Evolutionary conservation across 1,140 invertebrate genomes (phyloP), one percentile per base, ranked within the genome.

Genomic region (Palaemon carinicauda): DNA sequence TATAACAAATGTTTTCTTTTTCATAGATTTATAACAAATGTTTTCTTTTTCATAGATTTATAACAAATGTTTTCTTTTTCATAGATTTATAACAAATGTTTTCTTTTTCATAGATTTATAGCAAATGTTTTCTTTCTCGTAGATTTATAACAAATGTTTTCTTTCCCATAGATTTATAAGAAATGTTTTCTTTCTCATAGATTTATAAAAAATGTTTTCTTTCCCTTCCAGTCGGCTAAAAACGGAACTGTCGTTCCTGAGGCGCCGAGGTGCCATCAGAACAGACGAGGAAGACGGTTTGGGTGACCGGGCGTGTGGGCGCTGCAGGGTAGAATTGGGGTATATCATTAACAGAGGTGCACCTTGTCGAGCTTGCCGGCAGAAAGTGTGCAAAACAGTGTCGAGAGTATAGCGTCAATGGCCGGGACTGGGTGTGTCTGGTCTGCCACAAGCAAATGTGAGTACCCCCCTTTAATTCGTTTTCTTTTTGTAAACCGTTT

Each of bases 391-490:
- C 92, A 95, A 95, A n/a, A 91, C 93, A 93, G 89, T 96, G 95
- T 91, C 93, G 95, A 65, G 94, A 95, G 90, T 94, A 94, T 89
- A 92, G 92, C 31, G 92, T 92, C 56, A 91, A 91, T 86, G 92
- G 92, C 80, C 93, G 93, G 79, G 94, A 95, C 90, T 96, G 95
- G 95, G 92, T 96, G 74, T 96, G 95, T 91, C 92, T 93, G 80
- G 93, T 95, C 89, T 96, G 95, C 91, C 93, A 95, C 90, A 95
- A 95, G 92, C 93, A 95, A 91, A 93, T 94, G 95, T 96, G 92
- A 95, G 95, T 94, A 90, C 86, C 21, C 86, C 21, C 9, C 21
- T 24, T 29, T 60, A 17, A 53, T 19, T 21, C n/a, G n/a, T 69
- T 56, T 5, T 29, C 10, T 10, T 53, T 5, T 24, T n/a, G 0